Conservation (phyloP, 2,113 vertebrate genomes). For the Chitala chitala region DNA sequence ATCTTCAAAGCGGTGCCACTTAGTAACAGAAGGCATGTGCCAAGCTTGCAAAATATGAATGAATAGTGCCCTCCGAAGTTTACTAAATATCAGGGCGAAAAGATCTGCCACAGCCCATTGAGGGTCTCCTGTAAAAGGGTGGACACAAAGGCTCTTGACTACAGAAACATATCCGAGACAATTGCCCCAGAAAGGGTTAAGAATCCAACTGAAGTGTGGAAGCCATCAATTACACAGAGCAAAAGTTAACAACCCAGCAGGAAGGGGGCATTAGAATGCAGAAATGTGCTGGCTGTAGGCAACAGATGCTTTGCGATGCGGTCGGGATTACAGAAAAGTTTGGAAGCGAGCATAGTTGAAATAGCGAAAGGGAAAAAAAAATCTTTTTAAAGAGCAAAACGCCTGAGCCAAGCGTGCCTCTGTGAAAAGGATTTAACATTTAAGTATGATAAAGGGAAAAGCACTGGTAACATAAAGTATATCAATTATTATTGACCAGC, state of each 20-base stretch:
- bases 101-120: slow-evolving; percentile 57
- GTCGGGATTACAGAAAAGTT: slow-evolving; percentile 59
- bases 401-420: no score
- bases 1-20: slow-evolving; percentile 63
- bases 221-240: slow-evolving; percentile 69
- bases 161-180: slow-evolving; percentile 63
- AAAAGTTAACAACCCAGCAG: slow-evolving; percentile 72
- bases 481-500: no score
- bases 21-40: slow-evolving; percentile 62
- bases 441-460: neutral
- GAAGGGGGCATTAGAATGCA: slow-evolving; percentile 67
- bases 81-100: slow-evolving; percentile 62
- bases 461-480: neutral
- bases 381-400: neutral
- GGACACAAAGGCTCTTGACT: slow-evolving; percentile 57
- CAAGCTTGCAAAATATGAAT: slow-evolving; percentile 65
- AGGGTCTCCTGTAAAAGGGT: slow-evolving; percentile 61
- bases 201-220: slow-evolving; percentile 66
- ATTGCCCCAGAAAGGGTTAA: slow-evolving; percentile 53
- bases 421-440: neutral
- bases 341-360: slow-evolving; percentile 44
- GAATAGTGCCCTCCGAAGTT: slow-evolving; percentile 64
- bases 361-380: neutral
- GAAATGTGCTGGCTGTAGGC: slow-evolving; percentile 56
- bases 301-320: slow-evolving; percentile 69